Evolutionary conservation across 2,797 vertebrate species (phyloP), one percentile per base, ranked within the genome.

Genomic region (Parauchenoglanis ngamensis): DNA sequence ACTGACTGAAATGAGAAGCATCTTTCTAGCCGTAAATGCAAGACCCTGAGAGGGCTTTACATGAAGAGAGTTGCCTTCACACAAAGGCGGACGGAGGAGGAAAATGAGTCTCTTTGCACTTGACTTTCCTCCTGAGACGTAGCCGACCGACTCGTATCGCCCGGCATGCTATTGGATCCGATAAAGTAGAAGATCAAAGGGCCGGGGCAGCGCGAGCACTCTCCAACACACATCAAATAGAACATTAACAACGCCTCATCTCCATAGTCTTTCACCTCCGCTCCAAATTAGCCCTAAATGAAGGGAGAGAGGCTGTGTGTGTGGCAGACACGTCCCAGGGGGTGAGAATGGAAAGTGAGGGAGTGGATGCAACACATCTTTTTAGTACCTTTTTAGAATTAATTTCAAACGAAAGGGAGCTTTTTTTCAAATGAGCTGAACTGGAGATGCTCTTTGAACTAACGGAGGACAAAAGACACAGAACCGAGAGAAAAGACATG

Each of bases 211-310:
- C 89, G 92, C 92, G 87, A 92, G 92, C 92, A 93, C 94, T 94
- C 94, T 94, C 93, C 90, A 92, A 68, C 93, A 89, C 92, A 93
- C 94, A 94, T 96, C 94, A 95, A 93, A 95, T 94, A 91, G 87
- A 89, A 84, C 80, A 95, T 95, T 94, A 94, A 92, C 92, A 91
- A 91, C n/a, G 70, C 91, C 92, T 94, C 93, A 94, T 95, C 93
- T 95, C 93, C 94, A 94, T 94, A 92, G 84, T 83, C 83, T 90
- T 91, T 87, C 83, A 91, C 90, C 85, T 68, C 11, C 70, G 63
- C 85, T 88, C 90, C 91, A 93, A 94, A 95, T 95, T 91, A 94
- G 92, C 78, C 88, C 88, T 89, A 95, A 91, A 94, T 88, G 91
- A 86, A 89, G 77, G 75, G 35, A 81, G 84, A 79, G 86, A 80